Evolutionary conservation across 2,888 invertebrate species (phyloP).

Genomic region (Tribolium freemani): DNA sequence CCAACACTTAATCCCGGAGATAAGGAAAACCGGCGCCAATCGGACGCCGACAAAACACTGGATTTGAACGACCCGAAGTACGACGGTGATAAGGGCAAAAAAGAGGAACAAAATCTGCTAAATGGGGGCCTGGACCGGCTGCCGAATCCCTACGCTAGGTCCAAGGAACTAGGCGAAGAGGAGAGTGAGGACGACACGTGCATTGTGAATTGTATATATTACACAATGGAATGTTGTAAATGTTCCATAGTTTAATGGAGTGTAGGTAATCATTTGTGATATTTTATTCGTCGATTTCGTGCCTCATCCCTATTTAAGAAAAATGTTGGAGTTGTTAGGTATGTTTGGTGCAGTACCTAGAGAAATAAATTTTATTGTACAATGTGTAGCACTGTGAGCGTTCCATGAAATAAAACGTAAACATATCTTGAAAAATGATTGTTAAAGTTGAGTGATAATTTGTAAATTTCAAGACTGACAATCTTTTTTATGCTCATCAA

Average conservation of each 20-base stretch:
- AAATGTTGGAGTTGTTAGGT: neutral
- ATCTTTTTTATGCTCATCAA: no score
- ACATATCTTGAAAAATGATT: no score
- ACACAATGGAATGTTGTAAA: conserved; percentile 76
- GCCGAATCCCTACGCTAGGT: conserved; percentile 35
- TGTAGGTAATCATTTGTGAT: conserved; percentile 34
- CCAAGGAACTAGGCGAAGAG: conserved; percentile 43
- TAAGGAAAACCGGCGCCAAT: conserved; percentile 5
- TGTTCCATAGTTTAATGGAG: conserved; percentile 67
- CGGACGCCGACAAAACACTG: conserved; percentile 49
- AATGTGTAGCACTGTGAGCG: neutral
- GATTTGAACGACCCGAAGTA: conserved; percentile 41
- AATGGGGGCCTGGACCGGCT: conserved; percentile 52
- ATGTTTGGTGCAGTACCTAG: conserved; percentile 3
- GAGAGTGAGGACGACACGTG: conserved; percentile 71
- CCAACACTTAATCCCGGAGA: conserved; percentile 50
- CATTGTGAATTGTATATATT: conserved; percentile 75
- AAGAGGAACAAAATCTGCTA: conserved; percentile 42
- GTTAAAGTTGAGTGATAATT: no score
- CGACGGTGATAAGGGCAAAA: conserved; percentile 38
- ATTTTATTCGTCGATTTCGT: conserved; percentile 12
- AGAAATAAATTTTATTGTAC: conserved; percentile 1
- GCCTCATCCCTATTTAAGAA: conserved; percentile 15
- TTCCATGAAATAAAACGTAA: conserved; percentile 8
- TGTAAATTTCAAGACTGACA: no score